Evolutionary conservation across 2,888 invertebrate genomes (phyloP), one percentile per base, ranked within the genome.

Genomic region (Patella pellucida): DNA sequence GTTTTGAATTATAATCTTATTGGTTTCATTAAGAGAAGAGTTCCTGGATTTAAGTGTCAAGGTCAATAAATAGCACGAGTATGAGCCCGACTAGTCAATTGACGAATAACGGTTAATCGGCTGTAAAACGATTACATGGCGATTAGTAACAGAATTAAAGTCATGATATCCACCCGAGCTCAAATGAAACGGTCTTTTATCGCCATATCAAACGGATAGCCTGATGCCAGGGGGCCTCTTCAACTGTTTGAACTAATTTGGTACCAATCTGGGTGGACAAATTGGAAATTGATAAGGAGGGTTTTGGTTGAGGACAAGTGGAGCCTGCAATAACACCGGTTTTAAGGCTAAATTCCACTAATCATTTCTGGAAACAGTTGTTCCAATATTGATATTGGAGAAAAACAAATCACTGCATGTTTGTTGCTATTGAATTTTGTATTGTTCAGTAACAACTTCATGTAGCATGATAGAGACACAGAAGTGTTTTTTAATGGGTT

Each of bases 111-210:
- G 7, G 62, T 19, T 62, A n/a, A 19, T 62, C 62, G 19, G 23
- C 62, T 23, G 14, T 62, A 62, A 14, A 12, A 9, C 62, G 62
- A 62, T 62, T 62, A 23, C 62, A 62, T 23, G 62, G 19, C 62
- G 62, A 62, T 62, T 62, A 62, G 62, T 23, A 62, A 62, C 62
- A 62, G 62, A 62, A 62, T 62, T 23, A 62, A 23, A 19, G 23
- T 23, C 23, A 23, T 9, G 62, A 11, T 62, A 62, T 19, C 23
- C 19, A 62, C 23, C 23, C 19, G 14, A 62, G 62, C 62, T 23
- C 23, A 62, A 62, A 62, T 11, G 62, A 62, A 62, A 23, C 11
- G 23, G 62, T 23, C 62, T 62, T 62, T 62, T 14, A 62, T 62
- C 62, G 23, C 12, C 19, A 14, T 19, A 62, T 19, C 62, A 62